Evolutionary conservation across 1,140 invertebrate genomes (phyloP), one percentile per base, ranked within the genome.

Genomic region (Drosophila rhopaloa): DNA sequence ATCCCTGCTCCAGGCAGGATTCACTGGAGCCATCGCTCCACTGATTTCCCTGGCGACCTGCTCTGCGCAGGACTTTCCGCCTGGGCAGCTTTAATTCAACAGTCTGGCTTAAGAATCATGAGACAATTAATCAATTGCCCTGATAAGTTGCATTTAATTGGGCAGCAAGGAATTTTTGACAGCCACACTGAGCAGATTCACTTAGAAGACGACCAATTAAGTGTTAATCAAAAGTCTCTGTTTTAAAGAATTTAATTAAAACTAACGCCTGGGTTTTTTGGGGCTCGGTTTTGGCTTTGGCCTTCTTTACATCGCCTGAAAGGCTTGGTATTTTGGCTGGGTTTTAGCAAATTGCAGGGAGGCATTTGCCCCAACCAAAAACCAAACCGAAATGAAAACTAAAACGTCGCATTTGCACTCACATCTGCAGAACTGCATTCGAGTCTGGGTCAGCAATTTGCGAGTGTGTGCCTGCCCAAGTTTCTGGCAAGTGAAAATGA

Each of bases 401-500:
- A 66, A 86, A 86, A 79, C 79, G 83, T 68, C 59, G 75, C 58
- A 59, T 54, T 63, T 50, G 44, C 73, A 83, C 61, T 71, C 67
- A 48, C 81, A 83, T 47, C 71, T 82, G 75, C 65, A 65, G 63
- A 55, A 56, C 70, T 67, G 71, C 61, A 58, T 65, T 60, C 53
- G 47, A 82, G 76, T 76, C 76, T 89, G 72, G 72, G 80, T 79
- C 76, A 79, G 71, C 57, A 61, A 24, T 74, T 59, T 63, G 59
- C 46, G 32, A 46, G 41, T 63, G 58, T 75, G 50, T 61, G 41
- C 43, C 35, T 55, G 59, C 35, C 38, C 58, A 66, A 66, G 74
- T 81, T 81, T 53, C 70, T 85, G 74, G 37, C 74, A 81, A 88
- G 76, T 88, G 76, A 83, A 88, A 83, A 77, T 50, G 72, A 88